Evolutionary conservation across 92 coral and sea anemone species (phyloP).

Genomic region (Zoanthus sansibaricus): DNA sequence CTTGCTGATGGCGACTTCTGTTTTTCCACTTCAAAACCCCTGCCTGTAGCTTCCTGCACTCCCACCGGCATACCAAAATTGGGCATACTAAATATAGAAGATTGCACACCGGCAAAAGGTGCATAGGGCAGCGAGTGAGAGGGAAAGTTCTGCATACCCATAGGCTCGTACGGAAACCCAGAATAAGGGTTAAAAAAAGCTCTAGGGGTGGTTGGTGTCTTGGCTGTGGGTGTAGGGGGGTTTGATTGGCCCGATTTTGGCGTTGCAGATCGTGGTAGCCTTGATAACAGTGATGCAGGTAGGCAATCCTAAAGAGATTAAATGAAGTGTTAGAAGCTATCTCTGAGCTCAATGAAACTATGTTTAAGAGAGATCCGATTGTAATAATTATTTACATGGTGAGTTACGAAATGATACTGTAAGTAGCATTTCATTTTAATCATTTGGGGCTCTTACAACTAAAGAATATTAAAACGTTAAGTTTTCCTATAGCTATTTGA

Average conservation of each 20-base stretch:
- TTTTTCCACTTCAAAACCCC: slow-evolving; percentile 54
- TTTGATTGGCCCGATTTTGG: slow-evolving; percentile 60
- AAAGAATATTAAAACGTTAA: no score
- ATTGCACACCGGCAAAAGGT: slow-evolving; percentile 77
- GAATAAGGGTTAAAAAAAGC: slow-evolving; percentile 63
- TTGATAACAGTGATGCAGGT: slow-evolving; percentile 64
- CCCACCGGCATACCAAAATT: slow-evolving; percentile 77
- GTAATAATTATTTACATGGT: no score
- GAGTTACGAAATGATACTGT: no score
- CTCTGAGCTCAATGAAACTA: no score
- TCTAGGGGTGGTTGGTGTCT: slow-evolving; percentile 60
- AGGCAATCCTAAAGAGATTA: slow-evolving; percentile 64
- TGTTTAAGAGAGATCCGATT: no score
- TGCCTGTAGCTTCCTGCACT: slow-evolving; percentile 51
- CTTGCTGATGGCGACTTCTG: slow-evolving; percentile 17
- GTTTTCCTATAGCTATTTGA: no score
- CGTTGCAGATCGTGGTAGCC: slow-evolving; percentile 54
- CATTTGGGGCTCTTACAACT: no score
- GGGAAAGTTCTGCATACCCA: slow-evolving; percentile 63
- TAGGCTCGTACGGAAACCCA: slow-evolving; percentile 66
- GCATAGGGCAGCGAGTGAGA: slow-evolving; percentile 73
- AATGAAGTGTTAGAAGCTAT: no score
- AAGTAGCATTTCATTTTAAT: no score
- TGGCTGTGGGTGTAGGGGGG: slow-evolving; percentile 82
- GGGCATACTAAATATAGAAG: slow-evolving; percentile 53